Percentiles rank a stretch among this genome's conserved stretches.
phyloP scores from a whole-genome alignment of 2,797 vertebrate species.

The Poeciliopsis infans region DNA sequence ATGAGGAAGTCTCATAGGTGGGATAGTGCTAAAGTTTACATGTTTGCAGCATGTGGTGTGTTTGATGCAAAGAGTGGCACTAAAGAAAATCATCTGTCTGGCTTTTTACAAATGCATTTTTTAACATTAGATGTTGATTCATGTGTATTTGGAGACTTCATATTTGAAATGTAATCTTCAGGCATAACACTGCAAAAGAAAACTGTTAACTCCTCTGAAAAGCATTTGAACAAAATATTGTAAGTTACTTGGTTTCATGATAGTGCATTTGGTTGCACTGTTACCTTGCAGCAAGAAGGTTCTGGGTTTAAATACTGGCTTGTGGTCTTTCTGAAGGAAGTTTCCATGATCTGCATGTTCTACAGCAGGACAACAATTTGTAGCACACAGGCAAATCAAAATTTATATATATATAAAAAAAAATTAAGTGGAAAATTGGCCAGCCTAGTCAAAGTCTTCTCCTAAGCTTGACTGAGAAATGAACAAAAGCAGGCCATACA shows the following conservation, averaged over 20 bases:
- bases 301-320: not conserved
- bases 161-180: not conserved
- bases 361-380: not conserved
- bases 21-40: conserved; percentile 16
- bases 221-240: not conserved
- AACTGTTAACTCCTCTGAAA: not conserved
- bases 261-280: not conserved
- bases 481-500: not conserved
- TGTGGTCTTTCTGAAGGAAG: not conserved
- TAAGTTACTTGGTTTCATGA: not conserved
- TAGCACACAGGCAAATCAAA: not conserved
- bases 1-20: conserved; percentile 14
- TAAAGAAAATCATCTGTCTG: not conserved
- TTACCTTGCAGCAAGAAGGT: not conserved
- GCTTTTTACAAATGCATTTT: not conserved
- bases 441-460: not conserved
- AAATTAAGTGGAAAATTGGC: not conserved
- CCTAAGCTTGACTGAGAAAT: not conserved
- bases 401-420: not conserved
- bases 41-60: not conserved
- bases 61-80: not conserved
- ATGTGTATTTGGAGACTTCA: not conserved
- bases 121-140: not conserved
- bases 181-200: not conserved
- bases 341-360: not conserved